Evolutionary conservation across 2,888 invertebrate genomes (phyloP).

Genomic region (Imbricaverruca yamaguchii): DNA sequence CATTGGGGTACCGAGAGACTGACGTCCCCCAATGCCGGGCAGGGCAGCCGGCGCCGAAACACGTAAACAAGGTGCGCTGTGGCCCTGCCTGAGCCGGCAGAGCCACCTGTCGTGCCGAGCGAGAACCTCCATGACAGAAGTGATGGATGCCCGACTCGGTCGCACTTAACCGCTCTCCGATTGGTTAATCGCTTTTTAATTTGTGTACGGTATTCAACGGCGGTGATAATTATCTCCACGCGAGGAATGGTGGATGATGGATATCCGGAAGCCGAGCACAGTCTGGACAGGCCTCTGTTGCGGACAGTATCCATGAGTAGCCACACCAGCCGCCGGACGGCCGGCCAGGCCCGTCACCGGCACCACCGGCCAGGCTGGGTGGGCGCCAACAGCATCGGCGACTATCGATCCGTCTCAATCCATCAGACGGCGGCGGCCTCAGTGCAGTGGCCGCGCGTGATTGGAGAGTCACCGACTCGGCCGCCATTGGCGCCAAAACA

Average conservation of each 20-base stretch:
- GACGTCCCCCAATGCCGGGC: background rate
- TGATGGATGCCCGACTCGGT: background rate
- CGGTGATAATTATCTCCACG: constrained; percentile 12
- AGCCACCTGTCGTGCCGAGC: background rate
- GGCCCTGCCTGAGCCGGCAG: background rate
- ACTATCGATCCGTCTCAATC: background rate
- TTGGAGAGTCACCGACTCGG: background rate
- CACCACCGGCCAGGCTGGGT: background rate
- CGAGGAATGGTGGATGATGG: constrained; percentile 1
- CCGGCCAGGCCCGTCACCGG: too few relatives aligned
- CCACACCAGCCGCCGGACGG: too few relatives aligned
- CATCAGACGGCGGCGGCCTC: background rate
- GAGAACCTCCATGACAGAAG: background rate
- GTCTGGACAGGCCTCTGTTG: background rate
- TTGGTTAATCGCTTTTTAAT: constrained; percentile 21
- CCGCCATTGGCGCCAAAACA: background rate
- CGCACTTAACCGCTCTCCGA: constrained; percentile 12
- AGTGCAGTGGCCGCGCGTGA: background rate
- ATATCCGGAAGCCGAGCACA: background rate
- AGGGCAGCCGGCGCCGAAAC: background rate
- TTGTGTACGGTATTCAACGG: constrained; percentile 19
- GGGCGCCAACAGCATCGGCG: background rate
- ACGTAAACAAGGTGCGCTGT: background rate
- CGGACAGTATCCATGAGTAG: too few relatives aligned
- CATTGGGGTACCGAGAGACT: background rate